Percentiles rank a stretch among this genome's conserved stretches.
Conservation (phyloP, 2,888 invertebrate genomes). For the Abrostola tripartita region DNA sequence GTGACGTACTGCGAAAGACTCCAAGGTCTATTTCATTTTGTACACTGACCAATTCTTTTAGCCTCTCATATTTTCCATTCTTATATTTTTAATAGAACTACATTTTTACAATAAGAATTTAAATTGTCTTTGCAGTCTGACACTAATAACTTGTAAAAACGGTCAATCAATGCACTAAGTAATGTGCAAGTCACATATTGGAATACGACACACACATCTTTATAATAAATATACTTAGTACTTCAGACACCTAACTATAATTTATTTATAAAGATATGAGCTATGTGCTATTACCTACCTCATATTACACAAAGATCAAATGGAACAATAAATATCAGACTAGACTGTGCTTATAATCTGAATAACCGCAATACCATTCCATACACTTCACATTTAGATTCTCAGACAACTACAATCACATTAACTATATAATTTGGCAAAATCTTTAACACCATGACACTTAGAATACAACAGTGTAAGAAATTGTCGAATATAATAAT, state of each 20-base stretch:
- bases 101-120: slow-evolving; percentile 22
- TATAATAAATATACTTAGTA: slow-evolving; percentile 10
- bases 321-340: slow-evolving; percentile 59
- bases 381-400: slow-evolving; percentile 15
- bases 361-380: slow-evolving; percentile 42
- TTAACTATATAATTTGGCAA: slow-evolving; percentile 39
- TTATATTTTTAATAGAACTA: slow-evolving; percentile 28
- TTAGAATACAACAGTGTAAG: slow-evolving; percentile 16
- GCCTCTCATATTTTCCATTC: slow-evolving; percentile 46
- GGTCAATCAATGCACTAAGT: slow-evolving; percentile 4
- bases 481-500: slow-evolving; percentile 17
- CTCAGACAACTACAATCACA: slow-evolving; percentile 15
- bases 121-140: slow-evolving; percentile 27
- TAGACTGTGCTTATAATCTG: slow-evolving; percentile 59
- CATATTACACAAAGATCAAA: slow-evolving; percentile 27
- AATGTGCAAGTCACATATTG: slow-evolving; percentile 11
- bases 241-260: neutral
- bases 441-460: slow-evolving; percentile 22
- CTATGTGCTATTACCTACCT: slow-evolving; percentile 19
- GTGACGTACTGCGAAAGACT: slow-evolving; percentile 40
- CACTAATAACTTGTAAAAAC: slow-evolving; percentile 13
- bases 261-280: slow-evolving; percentile 1
- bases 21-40: slow-evolving; percentile 30
- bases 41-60: slow-evolving; percentile 39
- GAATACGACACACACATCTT: slow-evolving; percentile 15